Percentiles rank a stretch among this genome's conserved stretches.
These are phyloP conservation scores for Morelia viridis DNA, from an alignment of 2,797 vertebrate species.

Conservation along the genomic window DNA sequence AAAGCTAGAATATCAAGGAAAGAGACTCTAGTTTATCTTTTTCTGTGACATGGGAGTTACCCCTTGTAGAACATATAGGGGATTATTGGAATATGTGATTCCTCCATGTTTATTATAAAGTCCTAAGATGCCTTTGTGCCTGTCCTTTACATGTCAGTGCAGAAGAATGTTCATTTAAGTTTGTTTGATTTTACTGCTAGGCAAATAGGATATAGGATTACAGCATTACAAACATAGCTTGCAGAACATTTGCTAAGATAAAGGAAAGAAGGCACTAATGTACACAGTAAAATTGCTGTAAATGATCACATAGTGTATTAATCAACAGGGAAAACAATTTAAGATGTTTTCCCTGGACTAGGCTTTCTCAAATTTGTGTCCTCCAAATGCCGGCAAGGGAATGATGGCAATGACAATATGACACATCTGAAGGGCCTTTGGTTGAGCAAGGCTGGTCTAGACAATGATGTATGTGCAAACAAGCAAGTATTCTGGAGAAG, in stretches of 20 bases:
- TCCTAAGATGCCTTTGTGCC: not conserved
- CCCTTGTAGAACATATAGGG: too few species aligned
- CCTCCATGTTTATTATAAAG: too few species aligned
- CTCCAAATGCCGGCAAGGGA: not conserved
- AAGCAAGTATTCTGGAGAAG: not conserved
- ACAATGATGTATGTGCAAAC: not conserved
- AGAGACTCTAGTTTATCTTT: not conserved
- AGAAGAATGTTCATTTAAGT: not conserved
- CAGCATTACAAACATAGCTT: not conserved
- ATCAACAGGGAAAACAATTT: not conserved
- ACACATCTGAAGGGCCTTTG: not conserved
- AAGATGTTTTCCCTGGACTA: not conserved
- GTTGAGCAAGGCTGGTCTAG: not conserved
- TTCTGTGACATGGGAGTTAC: not conserved
- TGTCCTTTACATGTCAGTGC: not conserved
- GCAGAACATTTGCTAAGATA: not conserved
- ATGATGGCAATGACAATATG: not conserved
- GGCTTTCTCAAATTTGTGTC: not conserved
- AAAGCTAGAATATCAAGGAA: not conserved
- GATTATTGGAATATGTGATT: not conserved
- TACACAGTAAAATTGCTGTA: not conserved
- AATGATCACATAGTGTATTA: not conserved
- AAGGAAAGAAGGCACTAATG: not conserved
- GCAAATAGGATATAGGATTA: not conserved
- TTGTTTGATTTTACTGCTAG: not conserved